Conservation (phyloP, 2,113 vertebrate genomes). For the Xenopus borealis region DNA sequence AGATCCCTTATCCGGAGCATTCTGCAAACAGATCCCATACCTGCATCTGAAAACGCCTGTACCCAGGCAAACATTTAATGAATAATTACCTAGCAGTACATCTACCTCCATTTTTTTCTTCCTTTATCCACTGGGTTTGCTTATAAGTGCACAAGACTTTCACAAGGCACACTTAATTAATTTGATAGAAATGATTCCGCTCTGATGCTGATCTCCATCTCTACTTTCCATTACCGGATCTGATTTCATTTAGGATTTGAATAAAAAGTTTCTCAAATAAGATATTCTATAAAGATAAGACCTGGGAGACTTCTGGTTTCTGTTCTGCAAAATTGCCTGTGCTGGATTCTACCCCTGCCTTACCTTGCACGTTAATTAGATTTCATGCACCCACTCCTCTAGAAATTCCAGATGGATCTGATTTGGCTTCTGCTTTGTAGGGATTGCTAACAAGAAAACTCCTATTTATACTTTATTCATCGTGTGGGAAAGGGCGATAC, state of each 20-base stretch:
- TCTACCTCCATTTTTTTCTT: too few relatives aligned
- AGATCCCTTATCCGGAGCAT: too few relatives aligned
- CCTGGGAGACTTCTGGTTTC: conserved; percentile 12
- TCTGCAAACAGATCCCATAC: too few relatives aligned
- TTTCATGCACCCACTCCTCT: not conserved
- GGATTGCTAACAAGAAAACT: not conserved
- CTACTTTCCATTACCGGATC: conserved; percentile 2
- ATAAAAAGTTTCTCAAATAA: conserved; percentile 4
- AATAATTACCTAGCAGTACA: too few relatives aligned
- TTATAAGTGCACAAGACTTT: not conserved
- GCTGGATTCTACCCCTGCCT: conserved; percentile 16
- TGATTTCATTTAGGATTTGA: not conserved
- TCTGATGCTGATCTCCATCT: conserved; percentile 4
- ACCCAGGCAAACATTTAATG: too few relatives aligned
- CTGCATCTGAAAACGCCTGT: too few relatives aligned
- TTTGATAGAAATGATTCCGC: conserved; percentile 25
- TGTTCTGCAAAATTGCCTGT: conserved; percentile 22
- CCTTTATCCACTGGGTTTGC: conserved; percentile 4
- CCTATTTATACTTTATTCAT: not conserved
- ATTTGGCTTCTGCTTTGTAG: not conserved
- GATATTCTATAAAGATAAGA: conserved; percentile 2
- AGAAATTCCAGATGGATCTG: conserved; percentile 13
- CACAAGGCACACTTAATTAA: conserved; percentile 16
- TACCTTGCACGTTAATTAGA: not conserved
- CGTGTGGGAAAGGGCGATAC: too few relatives aligned